Base-by-base conservation (phyloP, 2,888 invertebrate species). In the Dermolepida albohirtum region DNA sequence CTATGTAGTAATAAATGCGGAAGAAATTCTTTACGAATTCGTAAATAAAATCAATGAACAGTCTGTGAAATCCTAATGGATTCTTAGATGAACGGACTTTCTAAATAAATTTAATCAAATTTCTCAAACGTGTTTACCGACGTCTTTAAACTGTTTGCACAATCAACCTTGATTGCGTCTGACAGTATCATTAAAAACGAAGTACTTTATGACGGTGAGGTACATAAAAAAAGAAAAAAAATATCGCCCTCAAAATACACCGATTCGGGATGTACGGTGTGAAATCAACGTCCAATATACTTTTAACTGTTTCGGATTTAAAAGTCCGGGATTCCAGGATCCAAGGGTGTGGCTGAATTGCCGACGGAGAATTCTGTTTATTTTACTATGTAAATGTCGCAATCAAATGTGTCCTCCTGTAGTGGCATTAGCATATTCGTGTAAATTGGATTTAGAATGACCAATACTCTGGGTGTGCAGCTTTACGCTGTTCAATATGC, bases 371-470 rank as follows among this genome's bases (percentile, higher is more conserved):
- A 69, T 74, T 70, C 71, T 70, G 74, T 74, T 75, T 71, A 72
- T 75, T 76, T 78, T 76, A 74, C 76, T 77, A 78, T 78, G 78
- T 77, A 78, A 78, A 78, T 77, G 75, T 74, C 67, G 75, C 77
- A 78, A 77, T 78, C 78, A 77, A 76, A 74, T 74, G 73, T 71
- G 73, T 59, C 76, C 77, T 76, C 76, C 71, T 71, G 76, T 75
- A 76, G 71, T 74, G 64, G 70, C 72, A 78, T 78, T 78, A 77
- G 78, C 78, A 77, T 77, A 78, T 76, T 74, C 76, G 74, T 74
- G 78, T 76, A 76, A 77, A 78, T 77, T 73, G 71, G 67, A 70
- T 68, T 73, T 72, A 72, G 72, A 76, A 76, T 77, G 76, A 77
- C 76, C 77, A 76, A 76, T 77, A 75, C 73, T 68, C 66, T 71